phyloP scores from a whole-genome alignment of 2,797 vertebrate genomes.

The Schizothorax lantsangensis region DNA sequence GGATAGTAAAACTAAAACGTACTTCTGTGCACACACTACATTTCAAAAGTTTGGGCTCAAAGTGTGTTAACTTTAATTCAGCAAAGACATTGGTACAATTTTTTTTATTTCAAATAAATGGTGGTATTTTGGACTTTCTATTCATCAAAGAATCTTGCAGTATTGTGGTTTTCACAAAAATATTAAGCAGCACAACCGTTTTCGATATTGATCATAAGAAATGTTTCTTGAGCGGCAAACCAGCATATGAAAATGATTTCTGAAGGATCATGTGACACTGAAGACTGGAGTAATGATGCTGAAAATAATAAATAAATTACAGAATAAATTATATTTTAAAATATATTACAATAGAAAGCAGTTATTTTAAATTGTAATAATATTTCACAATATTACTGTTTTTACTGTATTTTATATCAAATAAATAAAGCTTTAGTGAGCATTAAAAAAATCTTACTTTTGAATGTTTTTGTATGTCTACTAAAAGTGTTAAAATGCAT shows the following conservation, averaged over 20 bases:
- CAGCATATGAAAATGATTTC: not conserved
- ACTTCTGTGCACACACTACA: not conserved
- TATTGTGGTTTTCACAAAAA: not conserved
- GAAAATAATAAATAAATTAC: not conserved
- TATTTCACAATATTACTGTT: not conserved
- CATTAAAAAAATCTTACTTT: too few species aligned
- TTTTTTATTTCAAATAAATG: not conserved
- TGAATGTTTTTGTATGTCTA: not conserved
- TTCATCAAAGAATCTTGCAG: not conserved
- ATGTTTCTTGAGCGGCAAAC: not conserved
- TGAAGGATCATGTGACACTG: not conserved
- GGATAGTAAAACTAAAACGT: not conserved
- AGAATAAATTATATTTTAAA: not conserved
- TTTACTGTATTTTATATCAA: not conserved
- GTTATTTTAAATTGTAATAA: not conserved
- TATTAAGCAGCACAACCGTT: not conserved
- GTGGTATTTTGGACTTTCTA: not conserved
- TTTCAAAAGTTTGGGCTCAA: not conserved
- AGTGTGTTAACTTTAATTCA: not conserved
- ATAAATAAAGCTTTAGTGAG: too few species aligned
- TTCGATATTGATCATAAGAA: not conserved
- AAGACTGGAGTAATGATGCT: not conserved
- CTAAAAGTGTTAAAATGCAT: not conserved
- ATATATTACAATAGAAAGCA: not conserved
- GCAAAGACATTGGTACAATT: not conserved